These are phyloP conservation scores for Drosophila testacea DNA, from an alignment of 2,888 invertebrate genomes.

Conservation along the genomic window DNA sequence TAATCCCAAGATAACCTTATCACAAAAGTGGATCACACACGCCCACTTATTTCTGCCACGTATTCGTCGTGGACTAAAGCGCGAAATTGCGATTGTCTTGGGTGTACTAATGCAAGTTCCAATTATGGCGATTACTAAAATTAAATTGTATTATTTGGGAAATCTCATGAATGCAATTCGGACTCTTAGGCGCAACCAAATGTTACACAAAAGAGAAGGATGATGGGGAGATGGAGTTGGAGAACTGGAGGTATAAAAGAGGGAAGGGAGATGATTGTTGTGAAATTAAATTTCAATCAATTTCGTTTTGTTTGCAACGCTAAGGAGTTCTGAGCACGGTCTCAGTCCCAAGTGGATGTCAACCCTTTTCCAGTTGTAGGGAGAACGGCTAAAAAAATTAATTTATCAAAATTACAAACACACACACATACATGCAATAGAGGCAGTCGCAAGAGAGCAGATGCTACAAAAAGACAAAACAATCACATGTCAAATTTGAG, in stretches of 20 bases:
- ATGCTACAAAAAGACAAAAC: constrained; percentile 70
- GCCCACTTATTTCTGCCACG: constrained; percentile 20
- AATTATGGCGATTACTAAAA: constrained; percentile 70
- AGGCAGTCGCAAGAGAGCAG: constrained; percentile 45
- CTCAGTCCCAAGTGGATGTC: constrained; percentile 72
- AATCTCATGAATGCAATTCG: constrained; percentile 49
- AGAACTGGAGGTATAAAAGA: too few species aligned
- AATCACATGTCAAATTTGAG: constrained; percentile 83
- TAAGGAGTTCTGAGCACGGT: constrained; percentile 18
- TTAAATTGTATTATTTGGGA: constrained; percentile 45
- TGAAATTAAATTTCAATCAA: constrained; percentile 79
- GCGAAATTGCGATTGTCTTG: constrained; percentile 35
- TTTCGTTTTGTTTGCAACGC: constrained; percentile 50
- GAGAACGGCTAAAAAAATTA: constrained; percentile 72
- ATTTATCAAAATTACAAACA: constrained; percentile 82
- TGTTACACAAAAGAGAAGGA: constrained; percentile 73
- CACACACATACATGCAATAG: constrained; percentile 25
- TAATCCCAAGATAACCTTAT: constrained; percentile 76
- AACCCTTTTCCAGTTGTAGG: constrained; percentile 66
- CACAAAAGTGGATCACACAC: constrained; percentile 47
- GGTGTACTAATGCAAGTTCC: constrained; percentile 53
- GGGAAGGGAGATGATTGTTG: constrained; percentile 36
- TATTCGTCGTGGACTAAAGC: constrained; percentile 28
- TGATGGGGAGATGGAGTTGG: not conserved
- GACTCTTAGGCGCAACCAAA: constrained; percentile 51